Conservation (phyloP, 2,888 invertebrate species). For the Macrosoma leucophasiata region DNA sequence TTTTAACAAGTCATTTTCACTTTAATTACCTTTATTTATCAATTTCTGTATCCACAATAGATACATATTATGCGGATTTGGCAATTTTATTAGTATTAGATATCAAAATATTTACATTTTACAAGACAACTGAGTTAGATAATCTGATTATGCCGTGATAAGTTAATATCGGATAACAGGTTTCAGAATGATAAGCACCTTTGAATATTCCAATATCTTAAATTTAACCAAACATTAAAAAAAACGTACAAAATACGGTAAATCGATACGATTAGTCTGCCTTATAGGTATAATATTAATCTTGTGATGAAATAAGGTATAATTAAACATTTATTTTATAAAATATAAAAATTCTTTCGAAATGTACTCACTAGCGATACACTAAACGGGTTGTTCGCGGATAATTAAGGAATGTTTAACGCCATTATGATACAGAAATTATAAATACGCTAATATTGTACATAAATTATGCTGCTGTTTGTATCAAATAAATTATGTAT, state of each 20-base stretch:
- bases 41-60: constrained; percentile 74
- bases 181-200: no score
- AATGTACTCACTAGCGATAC: constrained; percentile 34
- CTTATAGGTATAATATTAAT: constrained; percentile 18
- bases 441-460: constrained; percentile 54
- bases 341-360: constrained; percentile 40
- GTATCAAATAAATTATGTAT: constrained; percentile 60
- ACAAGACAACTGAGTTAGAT: no score
- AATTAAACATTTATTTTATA: constrained; percentile 29
- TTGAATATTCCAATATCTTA: constrained; percentile 1
- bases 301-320: constrained; percentile 32
- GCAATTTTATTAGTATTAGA: constrained; percentile 37
- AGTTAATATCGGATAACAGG: constrained; percentile 13
- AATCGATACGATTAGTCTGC: constrained; percentile 21
- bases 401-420: constrained; percentile 43
- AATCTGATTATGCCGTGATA: constrained; percentile 7
- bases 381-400: constrained; percentile 45
- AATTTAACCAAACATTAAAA: constrained; percentile 6
- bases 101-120: constrained; percentile 23
- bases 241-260: constrained; percentile 15
- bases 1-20: constrained; percentile 35
- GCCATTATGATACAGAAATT: constrained; percentile 73
- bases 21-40: constrained; percentile 60
- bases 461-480: constrained; percentile 50
- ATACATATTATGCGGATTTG: constrained; percentile 55